Evolutionary conservation across 2,888 invertebrate genomes (phyloP), one percentile per base, ranked within the genome.

Genomic region (Spodoptera exigua): DNA sequence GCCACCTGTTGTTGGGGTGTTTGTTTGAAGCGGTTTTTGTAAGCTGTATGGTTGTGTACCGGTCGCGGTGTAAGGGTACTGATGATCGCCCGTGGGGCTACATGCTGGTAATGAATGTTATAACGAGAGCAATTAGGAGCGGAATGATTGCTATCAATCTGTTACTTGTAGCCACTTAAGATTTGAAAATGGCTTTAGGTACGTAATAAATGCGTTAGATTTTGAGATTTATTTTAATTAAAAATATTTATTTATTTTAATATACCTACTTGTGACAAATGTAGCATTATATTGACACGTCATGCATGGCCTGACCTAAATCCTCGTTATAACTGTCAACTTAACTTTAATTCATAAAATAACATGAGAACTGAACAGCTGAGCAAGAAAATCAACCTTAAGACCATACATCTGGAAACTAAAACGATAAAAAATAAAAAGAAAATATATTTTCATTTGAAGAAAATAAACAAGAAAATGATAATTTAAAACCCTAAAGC

Each of bases 1-100:
- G 18, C 54, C 69, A 69, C 69, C 69, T 69, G 69, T 69, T 69
- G 69, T 73, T 54, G 49, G 17, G 40, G 14, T n/a, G 39, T 72
- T 71, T 35, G 34, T 39, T 68, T 17, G 7, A 21, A 16, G 14
- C 21, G 34, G 17, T 34, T 13, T 14, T 51, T 48, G 12, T 7
- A 10, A 36, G 16, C 34, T 36, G 14, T 41, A 16, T 39, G 34
- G 11, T 40, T 39, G 36, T 39, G 46, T 34, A 5, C 21, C 32
- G 21, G 12, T 37, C 12, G 41, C 27, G 37, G 54, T 14, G 61
- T 47, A 14, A 12, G 14, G 14, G 48, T 44, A 32, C 64, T 48
- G 16, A 34, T 48, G 59, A 36, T 46, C 27, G 46, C 35, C 46
- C 9, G 18, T 36, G 27, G 45, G 44, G 44, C 17, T 64, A 45